Base-by-base conservation (phyloP, 2,113 vertebrate genomes). In the Clarias magur region DNA sequence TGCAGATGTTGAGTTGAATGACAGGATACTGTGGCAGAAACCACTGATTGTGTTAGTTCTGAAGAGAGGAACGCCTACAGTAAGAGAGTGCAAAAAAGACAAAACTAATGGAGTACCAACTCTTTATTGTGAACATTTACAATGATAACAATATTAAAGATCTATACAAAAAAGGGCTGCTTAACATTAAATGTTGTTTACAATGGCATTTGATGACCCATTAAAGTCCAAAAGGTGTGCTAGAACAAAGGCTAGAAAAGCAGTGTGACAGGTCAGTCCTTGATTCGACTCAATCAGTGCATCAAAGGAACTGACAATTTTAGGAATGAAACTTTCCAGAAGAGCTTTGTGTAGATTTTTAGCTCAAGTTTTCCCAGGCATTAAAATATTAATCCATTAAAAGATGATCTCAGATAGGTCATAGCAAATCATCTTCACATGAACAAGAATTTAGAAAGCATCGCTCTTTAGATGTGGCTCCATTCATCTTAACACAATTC, bases 391-490 rank as follows among this genome's bases (percentile, higher is more conserved):
- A 21, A 73, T 1, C 62, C 53, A 12, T 16, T 15, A 6, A 54
- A 53, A 25, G 3, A 0, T 23, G 53, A 27, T 57, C 3, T 59
- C 54, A 15, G 2, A 19, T 10, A 54, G 25, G 63, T 82, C 13
- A 67, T 3, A 56, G 30, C 3, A 30, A 2, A 15, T 12, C 60
- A 2, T 67, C 34, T 62, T 38, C 48, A 19, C 4, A 1, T n/a
- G 9, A 2, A 59, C 11, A 30, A 83, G 85, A 79, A 84, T 57
- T 82, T 81, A 79, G 60, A 48, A 85, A 85, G 56, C n/a, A 63
- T 21, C 23, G 86, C 88, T 88, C 81, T 85, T 88, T 85, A 73
- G 57, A n/a, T 67, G 81, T n/a, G 57, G 1, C 23, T 48, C 73
- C 56, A 25, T 85, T 82, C 68, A 65, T 83, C 65, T 56, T 79